Percentiles rank a stretch among this genome's conserved stretches.
These are phyloP conservation scores for Caenorhabditis wallacei DNA, from an alignment of 2,888 invertebrate species.

Conservation along the genomic window DNA sequence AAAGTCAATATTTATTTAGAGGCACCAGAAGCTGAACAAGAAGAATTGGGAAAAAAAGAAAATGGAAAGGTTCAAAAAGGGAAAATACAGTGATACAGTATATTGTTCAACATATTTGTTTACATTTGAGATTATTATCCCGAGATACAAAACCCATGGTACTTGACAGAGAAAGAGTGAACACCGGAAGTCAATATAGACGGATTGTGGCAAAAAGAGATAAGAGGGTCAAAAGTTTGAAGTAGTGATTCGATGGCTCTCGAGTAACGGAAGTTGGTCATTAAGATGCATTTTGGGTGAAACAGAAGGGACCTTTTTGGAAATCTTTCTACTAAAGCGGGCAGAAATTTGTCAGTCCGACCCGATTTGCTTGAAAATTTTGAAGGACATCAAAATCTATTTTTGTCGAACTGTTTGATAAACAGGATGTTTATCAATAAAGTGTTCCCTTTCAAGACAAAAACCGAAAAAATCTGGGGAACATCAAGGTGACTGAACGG, in stretches of 20 bases:
- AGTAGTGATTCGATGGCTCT: slow-evolving; percentile 34
- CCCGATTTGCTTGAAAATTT: no score
- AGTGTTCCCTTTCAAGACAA: no score
- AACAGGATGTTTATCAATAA: no score
- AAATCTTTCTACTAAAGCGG: no score
- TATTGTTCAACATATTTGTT: slow-evolving; percentile 40
- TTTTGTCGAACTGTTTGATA: no score
- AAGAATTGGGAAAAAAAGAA: neutral
- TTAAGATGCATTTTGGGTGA: neutral
- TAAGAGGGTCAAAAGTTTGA: slow-evolving; percentile 45
- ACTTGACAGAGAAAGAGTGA: slow-evolving; percentile 44
- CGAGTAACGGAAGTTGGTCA: slow-evolving; percentile 48
- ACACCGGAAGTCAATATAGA: slow-evolving; percentile 55
- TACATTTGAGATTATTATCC: slow-evolving; percentile 39
- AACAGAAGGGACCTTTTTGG: neutral
- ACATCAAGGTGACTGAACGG: no score
- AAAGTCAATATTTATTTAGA: slow-evolving; percentile 48
- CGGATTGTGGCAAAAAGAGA: slow-evolving; percentile 32
- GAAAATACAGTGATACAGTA: slow-evolving; percentile 30
- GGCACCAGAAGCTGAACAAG: slow-evolving; percentile 10
- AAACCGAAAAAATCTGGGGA: no score
- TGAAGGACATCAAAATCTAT: no score
- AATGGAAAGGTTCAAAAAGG: neutral
- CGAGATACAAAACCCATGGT: slow-evolving; percentile 16
- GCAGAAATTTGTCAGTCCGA: no score